Evolutionary conservation across 2,113 vertebrate species (phyloP).

Genomic region (Gracilinanus agilis): DNA sequence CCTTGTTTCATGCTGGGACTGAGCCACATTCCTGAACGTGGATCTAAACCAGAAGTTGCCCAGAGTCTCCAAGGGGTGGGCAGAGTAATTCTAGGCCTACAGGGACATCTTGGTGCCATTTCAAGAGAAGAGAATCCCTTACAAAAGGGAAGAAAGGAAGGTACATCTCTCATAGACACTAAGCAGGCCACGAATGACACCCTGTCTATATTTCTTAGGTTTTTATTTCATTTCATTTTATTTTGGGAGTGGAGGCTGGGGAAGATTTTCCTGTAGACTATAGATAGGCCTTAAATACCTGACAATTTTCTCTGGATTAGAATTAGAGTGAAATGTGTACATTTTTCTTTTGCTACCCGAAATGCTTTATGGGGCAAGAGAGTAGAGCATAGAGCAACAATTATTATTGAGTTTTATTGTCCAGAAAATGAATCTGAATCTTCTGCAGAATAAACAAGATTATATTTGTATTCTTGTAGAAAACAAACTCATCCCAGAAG

Average conservation of each 20-base stretch:
- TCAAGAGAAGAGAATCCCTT: neutral
- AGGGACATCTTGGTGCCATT: neutral
- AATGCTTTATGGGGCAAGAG: slow-evolving; percentile 27
- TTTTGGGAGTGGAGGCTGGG: too few relatives aligned
- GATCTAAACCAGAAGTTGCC: neutral
- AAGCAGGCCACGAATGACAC: neutral
- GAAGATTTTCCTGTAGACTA: neutral
- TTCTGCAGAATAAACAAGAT: slow-evolving; percentile 10
- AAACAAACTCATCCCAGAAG: neutral
- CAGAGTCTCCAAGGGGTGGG: neutral
- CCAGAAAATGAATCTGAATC: neutral
- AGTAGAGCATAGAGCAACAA: neutral
- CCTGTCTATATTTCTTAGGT: neutral
- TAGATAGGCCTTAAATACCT: neutral
- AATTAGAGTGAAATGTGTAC: slow-evolving; percentile 23
- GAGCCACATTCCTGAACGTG: too few relatives aligned
- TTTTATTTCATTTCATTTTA: neutral
- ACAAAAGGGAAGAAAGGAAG: neutral
- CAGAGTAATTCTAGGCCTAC: neutral
- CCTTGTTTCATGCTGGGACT: neutral
- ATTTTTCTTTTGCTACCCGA: slow-evolving; percentile 10
- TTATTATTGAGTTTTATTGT: slow-evolving; percentile 26
- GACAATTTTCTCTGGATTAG: slow-evolving; percentile 19
- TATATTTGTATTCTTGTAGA: neutral
- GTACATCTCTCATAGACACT: neutral